Percentiles rank a stretch among this genome's conserved stretches.
phyloP scores from a whole-genome alignment of 2,113 vertebrate genomes.

The Paramisgurnus dabryanus region DNA sequence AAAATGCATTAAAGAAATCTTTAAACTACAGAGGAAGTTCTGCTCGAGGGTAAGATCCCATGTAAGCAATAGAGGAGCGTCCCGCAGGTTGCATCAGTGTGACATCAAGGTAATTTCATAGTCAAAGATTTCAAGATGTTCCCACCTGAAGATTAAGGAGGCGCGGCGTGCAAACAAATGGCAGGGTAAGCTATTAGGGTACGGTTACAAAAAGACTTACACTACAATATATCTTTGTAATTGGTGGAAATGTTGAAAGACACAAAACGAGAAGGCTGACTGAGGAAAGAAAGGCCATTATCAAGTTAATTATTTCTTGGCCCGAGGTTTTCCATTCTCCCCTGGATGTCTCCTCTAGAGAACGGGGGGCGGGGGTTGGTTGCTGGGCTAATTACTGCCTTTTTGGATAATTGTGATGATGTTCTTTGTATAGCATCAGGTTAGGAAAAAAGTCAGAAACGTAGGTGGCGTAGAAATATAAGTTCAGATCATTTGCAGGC shows the following conservation, averaged over 20 bases:
- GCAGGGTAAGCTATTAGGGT: slow-evolving; percentile 34
- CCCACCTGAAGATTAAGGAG: not conserved
- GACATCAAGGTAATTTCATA: slow-evolving; percentile 30
- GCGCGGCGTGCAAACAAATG: slow-evolving; percentile 37
- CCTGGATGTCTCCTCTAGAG: slow-evolving; percentile 52
- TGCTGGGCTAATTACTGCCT: slow-evolving; percentile 54
- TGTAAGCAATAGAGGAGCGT: not conserved
- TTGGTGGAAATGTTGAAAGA: slow-evolving; percentile 50
- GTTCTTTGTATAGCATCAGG: slow-evolving; percentile 47
- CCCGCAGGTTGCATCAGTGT: not conserved
- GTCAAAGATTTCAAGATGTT: not conserved
- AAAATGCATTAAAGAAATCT: slow-evolving; percentile 24
- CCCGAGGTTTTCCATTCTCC: slow-evolving; percentile 62
- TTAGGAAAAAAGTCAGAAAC: slow-evolving; percentile 48
- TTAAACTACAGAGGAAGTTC: not conserved
- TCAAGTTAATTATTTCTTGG: slow-evolving; percentile 72
- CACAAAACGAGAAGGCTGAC: slow-evolving; percentile 49
- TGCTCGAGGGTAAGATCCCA: not conserved
- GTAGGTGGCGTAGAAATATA: slow-evolving; percentile 11
- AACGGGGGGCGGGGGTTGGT: slow-evolving; percentile 29
- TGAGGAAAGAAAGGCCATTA: slow-evolving; percentile 64
- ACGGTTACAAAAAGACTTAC: slow-evolving; percentile 28
- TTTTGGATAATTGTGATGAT: slow-evolving; percentile 62
- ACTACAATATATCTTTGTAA: slow-evolving; percentile 45
- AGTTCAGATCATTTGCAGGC: slow-evolving; percentile 12